Evolutionary conservation across 2,888 invertebrate species (phyloP), one percentile per base, ranked within the genome.

Genomic region (Tineola bisselliella): DNA sequence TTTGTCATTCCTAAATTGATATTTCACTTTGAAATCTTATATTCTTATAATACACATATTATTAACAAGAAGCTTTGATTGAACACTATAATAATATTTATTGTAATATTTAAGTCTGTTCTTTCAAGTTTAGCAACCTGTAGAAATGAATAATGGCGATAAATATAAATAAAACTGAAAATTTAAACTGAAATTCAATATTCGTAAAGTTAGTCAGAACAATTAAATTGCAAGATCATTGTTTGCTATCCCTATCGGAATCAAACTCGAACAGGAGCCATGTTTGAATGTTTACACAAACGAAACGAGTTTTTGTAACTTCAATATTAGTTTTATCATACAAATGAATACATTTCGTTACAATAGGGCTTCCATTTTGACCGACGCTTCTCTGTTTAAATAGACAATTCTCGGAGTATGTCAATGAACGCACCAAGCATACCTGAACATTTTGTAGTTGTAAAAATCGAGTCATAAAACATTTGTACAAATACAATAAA

Each of bases 281-380:
- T 33, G 33, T 30, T 15, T 30, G 25, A 73, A 72, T 82, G 75
- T 83, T 81, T 79, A 80, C 81, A 69, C 70, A 68, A 69, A 74
- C 71, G 74, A 70, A 84, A 84, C 86, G 76, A 81, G 84, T 84
- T 84, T 61, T 71, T 71, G 66, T 75, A 72, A 68, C 66, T 83
- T 84, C 80, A 86, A 86, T 84, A 86, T 87, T 84, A 71, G 72
- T 72, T 74, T 78, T 77, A 71, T 82, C 78, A 80, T 82, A 86
- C 84, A 84, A 86, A 86, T 84, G 84, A 84, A 84, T 86, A 86
- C 84, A 82, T 83, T 81, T 77, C 81, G 79, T 77, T 77, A 84
- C 82, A 84, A 84, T 79, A 70, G 74, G 69, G 73, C 80, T 82
- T 83, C 84, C 84, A 84, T 83, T 81, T 83, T 82, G 82, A 81